Base-by-base conservation (phyloP, 2,888 invertebrate species). In the Orchesellides sinensis region DNA sequence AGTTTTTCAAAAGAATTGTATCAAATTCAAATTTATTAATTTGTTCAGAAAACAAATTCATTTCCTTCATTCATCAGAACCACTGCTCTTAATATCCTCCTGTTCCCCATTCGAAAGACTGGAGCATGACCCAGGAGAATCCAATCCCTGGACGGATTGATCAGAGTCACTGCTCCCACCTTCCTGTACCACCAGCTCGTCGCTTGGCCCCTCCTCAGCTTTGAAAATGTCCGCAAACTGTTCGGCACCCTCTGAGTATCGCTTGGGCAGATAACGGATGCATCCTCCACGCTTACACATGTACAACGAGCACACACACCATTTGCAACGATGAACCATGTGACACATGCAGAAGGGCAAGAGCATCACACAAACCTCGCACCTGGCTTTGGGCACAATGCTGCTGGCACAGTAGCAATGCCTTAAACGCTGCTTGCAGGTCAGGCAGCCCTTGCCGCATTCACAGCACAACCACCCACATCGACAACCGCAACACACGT, bases 381-480 rank as follows among this genome's bases (percentile, higher is more conserved):
- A 75, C 1, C 25, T 14, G 0, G 47, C 21, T 12, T 19, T 10
- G 25, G 32, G 17, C 0, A 35, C 4, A 0, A 14, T 21, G 23
- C 29, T 17, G 12, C 6, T n/a, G 0, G 25, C 1, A 29, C 79
- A 79, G 54, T 45, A 78, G 52, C 78, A 78, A 23, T 32, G 14
- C 2, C 49, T 27, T 2, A 19, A n/a, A 12, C 52, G 23, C 19
- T 63, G 52, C 32, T 70, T 79, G 70, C 79, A 79, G 0, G 27
- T 1, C 19, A 52, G 5, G 17, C 79, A 79, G 23, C 70, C 63
- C 2, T 1, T 14, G 19, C 0, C 0, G 29, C 79, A 79, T 3
- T 79, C 79, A 23, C 79, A 79, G 27, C 63, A 47, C 0, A 70
- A 19, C 70, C 70, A 79, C 4, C 79, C 79, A 21, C 63, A 70